Percentiles rank a stretch among this genome's conserved stretches.
phyloP scores from a whole-genome alignment of 2,113 vertebrate species.

The Hippocampus comes region DNA sequence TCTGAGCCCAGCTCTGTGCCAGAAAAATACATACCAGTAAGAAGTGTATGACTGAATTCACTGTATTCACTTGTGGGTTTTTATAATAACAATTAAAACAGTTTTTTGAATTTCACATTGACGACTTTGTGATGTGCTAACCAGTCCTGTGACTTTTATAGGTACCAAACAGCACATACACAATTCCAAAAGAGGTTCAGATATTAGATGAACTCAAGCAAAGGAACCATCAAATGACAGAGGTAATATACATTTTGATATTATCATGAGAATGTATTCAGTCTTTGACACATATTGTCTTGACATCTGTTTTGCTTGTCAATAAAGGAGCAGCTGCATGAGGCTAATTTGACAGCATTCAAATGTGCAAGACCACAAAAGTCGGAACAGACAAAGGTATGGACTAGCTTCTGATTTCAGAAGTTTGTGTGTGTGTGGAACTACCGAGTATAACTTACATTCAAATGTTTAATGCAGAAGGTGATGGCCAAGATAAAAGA shows the following conservation, averaged over 20 bases:
- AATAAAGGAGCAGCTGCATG: slow-evolving; percentile 71
- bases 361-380: slow-evolving; percentile 72
- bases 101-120: neutral
- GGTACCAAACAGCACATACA: slow-evolving; percentile 80
- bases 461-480: slow-evolving; percentile 49
- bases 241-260: slow-evolving; percentile 66
- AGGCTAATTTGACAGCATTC: slow-evolving; percentile 74
- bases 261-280: neutral
- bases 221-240: slow-evolving; percentile 73
- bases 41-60: slow-evolving; percentile 36
- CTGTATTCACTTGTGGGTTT: neutral
- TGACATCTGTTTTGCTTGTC: slow-evolving; percentile 6
- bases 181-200: slow-evolving; percentile 73
- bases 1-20: slow-evolving; percentile 70
- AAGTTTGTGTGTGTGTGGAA: neutral
- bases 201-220: slow-evolving; percentile 73
- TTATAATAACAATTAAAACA: neutral
- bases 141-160: slow-evolving; percentile 45
- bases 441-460: neutral
- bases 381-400: slow-evolving; percentile 69
- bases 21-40: slow-evolving; percentile 76
- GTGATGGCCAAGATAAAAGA: slow-evolving; percentile 62
- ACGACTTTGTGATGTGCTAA: neutral
- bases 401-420: neutral
- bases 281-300: neutral